Evolutionary conservation across 2,888 invertebrate species (phyloP).

Genomic region (Nasonovia ribisnigri): DNA sequence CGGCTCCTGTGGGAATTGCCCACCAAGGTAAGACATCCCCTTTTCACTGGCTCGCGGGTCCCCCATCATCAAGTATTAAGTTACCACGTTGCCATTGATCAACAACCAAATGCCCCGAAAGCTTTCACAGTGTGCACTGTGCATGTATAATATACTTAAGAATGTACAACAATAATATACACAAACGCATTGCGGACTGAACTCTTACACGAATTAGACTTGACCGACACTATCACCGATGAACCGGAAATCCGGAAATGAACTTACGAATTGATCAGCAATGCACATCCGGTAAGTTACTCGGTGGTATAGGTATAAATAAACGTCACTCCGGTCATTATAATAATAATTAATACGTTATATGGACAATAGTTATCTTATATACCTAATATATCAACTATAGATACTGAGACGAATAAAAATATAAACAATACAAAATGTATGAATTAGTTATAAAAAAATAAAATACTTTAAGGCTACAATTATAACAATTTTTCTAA

Average conservation of each 20-base stretch:
- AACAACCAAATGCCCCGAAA: conserved; percentile 36
- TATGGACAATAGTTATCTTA: neutral
- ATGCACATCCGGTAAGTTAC: neutral
- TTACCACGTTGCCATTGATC: conserved; percentile 48
- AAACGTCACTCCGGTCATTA: neutral
- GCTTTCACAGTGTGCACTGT: neutral
- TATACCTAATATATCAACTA: neutral
- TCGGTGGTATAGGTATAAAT: neutral
- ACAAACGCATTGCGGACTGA: neutral
- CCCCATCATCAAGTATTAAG: conserved; percentile 56
- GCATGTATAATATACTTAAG: neutral
- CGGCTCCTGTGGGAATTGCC: conserved; percentile 34
- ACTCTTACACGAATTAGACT: neutral
- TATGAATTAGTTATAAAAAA: neutral
- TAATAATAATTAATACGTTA: neutral
- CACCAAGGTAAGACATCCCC: conserved; percentile 27
- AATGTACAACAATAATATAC: conserved; percentile 2
- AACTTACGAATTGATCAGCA: neutral
- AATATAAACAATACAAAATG: neutral
- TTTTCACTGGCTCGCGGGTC: conserved; percentile 22
- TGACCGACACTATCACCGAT: neutral
- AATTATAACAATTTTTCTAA: neutral
- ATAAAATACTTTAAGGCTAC: too few relatives aligned
- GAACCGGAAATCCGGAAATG: conserved; percentile 18
- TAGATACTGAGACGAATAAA: neutral